Evolutionary conservation across 2,888 invertebrate species (phyloP), one percentile per base, ranked within the genome.

Genomic region (Acronicta psi): DNA sequence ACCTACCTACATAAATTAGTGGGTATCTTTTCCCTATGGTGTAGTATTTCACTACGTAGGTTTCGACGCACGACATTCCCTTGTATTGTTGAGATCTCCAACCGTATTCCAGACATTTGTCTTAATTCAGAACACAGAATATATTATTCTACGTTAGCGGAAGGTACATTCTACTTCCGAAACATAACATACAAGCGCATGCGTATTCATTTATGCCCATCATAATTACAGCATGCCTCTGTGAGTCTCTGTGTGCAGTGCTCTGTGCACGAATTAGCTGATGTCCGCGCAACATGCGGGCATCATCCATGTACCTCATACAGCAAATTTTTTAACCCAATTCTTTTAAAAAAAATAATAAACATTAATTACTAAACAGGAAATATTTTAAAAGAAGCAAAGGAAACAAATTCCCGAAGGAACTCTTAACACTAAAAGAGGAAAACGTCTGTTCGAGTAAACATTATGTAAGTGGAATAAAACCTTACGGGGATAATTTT

Each of bases 401-500:
- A 34, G 42, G 11, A 45, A 57, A 69, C 44, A 55, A 68, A 56
- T 56, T 60, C 41, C 17, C 50, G 56, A 57, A 43, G 43, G 17
- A 18, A 49, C 34, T 23, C 45, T 66, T 57, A 42, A 61, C 73
- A 69, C 69, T 66, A 57, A 66, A 63, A 66, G 53, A 63, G 59
- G 58, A 66, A 74, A 75, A 69, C 38, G 49, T 42, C 50, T 65
- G 54, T 56, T 50, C 43, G 23, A 51, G 50, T 40, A 59, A 63
- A 58, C 51, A 65, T 60, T 60, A 29, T 44, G 45, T 73, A 58
- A 62, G 52, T 64, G 31, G 34, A 65, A 54, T 43, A 59, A 60
- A 72, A 60, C 53, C 57, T 75, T 40, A 45, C 16, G 8, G 38
- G 46, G 52, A 60, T 60, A 65, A 62, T 59, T 75, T 64, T 63